Conservation (phyloP, 2,797 vertebrate genomes). For the Carcharodon carcharias region DNA sequence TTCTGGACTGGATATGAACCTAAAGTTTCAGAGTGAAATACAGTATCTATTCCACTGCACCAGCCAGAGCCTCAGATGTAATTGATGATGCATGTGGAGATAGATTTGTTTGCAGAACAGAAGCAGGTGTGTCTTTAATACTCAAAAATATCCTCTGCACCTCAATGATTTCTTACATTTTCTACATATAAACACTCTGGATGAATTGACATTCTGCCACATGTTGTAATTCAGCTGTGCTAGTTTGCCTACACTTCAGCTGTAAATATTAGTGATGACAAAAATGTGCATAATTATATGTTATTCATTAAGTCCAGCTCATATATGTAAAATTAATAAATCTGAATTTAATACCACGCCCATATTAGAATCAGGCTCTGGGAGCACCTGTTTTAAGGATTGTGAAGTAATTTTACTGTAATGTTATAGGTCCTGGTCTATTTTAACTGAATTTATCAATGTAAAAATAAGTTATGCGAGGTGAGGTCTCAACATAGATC, state of each 20-base stretch:
- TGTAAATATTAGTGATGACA: not conserved
- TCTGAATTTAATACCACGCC: not conserved
- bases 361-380: not conserved
- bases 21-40: not conserved
- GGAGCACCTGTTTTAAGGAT: not conserved
- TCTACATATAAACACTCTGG: not conserved
- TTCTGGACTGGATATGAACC: not conserved
- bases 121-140: not conserved
- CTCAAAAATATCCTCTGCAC: not conserved
- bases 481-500: not conserved
- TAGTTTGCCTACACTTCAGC: not conserved
- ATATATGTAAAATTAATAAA: not conserved
- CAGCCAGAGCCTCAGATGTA: not conserved
- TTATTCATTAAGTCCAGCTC: not conserved
- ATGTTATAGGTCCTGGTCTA: not conserved
- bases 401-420: not conserved
- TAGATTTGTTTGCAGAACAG: not conserved
- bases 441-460: slow-evolving; percentile 32
- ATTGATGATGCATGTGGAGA: not conserved
- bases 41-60: not conserved
- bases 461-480: not conserved
- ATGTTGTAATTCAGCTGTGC: not conserved
- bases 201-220: not conserved
- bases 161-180: not conserved
- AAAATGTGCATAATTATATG: not conserved